Percentiles rank a stretch among this genome's conserved stretches.
These are phyloP conservation scores for Semnopithecus entellus DNA, from an alignment of 2,113 vertebrate species.

Conservation along the genomic window DNA sequence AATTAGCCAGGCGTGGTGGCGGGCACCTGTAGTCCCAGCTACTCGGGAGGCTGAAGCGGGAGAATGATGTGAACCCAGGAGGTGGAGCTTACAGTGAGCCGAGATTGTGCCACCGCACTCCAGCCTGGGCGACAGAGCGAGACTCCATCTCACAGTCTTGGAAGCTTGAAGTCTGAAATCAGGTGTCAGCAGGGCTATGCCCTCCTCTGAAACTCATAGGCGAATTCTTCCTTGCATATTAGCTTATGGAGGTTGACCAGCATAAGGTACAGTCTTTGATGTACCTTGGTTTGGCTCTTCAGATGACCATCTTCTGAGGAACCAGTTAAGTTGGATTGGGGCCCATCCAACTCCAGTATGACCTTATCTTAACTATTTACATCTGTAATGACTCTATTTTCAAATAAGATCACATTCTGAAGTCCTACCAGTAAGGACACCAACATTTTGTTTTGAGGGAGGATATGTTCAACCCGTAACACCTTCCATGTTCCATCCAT, in stretches of 20 bases:
- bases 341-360: neutral
- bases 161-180: neutral
- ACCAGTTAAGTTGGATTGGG: neutral
- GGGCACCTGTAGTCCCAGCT: too few species aligned
- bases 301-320: neutral
- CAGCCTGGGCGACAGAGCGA: too few species aligned
- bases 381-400: neutral
- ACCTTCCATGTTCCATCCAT: neutral
- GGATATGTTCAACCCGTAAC: neutral
- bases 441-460: neutral
- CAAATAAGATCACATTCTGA: neutral
- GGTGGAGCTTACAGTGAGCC: too few species aligned
- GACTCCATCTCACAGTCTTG: neutral
- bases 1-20: too few species aligned
- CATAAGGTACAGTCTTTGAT: neutral
- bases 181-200: neutral
- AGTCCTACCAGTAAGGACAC: neutral
- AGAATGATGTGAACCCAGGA: too few species aligned
- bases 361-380: neutral
- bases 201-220: neutral
- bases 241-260: neutral
- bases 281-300: neutral
- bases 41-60: too few species aligned
- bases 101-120: too few species aligned
- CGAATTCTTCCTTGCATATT: neutral